Conservation (phyloP, 2,797 vertebrate genomes). For the Sebastes diploproa region DNA sequence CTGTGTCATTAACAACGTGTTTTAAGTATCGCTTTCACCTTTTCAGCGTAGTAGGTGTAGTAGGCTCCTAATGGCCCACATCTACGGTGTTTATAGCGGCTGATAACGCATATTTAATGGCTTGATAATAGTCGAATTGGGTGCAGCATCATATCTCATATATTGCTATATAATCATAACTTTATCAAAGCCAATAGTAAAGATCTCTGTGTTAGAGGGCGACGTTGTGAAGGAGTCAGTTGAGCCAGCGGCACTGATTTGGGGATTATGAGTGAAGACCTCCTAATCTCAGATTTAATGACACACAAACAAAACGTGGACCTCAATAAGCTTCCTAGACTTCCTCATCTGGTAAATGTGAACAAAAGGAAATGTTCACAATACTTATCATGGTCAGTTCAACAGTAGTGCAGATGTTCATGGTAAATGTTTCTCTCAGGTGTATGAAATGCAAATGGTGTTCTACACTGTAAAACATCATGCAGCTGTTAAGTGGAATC, state of each 20-base stretch:
- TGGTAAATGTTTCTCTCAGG: background rate
- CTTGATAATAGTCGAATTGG: fast-evolving
- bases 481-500: background rate
- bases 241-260: constrained; percentile 6
- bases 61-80: no score
- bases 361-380: background rate
- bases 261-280: constrained; percentile 7
- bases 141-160: background rate
- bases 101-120: no score
- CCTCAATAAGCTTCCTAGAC: background rate
- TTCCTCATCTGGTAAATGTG: background rate
- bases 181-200: background rate
- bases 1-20: background rate
- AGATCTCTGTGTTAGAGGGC: background rate
- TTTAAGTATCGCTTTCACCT: fast-evolving
- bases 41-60: fast-evolving
- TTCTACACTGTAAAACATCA: background rate
- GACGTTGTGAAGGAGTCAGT: background rate
- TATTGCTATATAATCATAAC: background rate
- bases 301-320: constrained; percentile 3
- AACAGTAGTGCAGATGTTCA: background rate
- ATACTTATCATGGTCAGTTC: background rate
- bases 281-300: constrained; percentile 33
- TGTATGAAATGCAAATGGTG: background rate
- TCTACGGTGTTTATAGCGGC: no score